phyloP scores from a whole-genome alignment of 2,888 invertebrate genomes.

The Norana najaformis region DNA sequence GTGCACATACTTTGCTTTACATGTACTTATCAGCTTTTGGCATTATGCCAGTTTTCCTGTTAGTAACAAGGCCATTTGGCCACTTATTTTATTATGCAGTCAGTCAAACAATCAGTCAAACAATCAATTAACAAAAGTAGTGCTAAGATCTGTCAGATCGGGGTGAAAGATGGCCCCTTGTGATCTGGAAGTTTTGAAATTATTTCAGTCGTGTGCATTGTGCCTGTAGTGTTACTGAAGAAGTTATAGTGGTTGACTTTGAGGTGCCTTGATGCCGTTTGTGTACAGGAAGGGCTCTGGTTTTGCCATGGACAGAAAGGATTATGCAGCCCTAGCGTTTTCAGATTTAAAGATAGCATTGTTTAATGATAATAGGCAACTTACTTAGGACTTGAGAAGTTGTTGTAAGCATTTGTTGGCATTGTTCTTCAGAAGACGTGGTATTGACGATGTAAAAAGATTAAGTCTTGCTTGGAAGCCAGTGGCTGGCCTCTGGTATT shows the following conservation, averaged over 20 bases:
- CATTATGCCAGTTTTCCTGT: background rate
- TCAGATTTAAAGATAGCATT: background rate
- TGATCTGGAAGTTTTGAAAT: background rate
- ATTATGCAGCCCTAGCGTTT: background rate
- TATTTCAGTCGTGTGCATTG: background rate
- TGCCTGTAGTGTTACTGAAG: background rate
- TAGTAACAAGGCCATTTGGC: background rate
- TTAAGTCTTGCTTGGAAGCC: constrained; percentile 1
- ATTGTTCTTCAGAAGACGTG: background rate
- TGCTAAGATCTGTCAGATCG: background rate
- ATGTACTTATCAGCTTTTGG: background rate
- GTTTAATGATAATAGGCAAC: background rate
- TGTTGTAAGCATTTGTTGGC: background rate
- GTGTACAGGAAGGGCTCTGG: background rate
- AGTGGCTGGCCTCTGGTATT: background rate
- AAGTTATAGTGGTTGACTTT: no score
- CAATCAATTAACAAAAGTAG: background rate
- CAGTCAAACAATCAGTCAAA: no score
- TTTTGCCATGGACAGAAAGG: background rate
- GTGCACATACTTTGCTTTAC: background rate
- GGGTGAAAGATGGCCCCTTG: background rate
- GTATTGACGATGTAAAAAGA: background rate
- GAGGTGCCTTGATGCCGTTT: background rate
- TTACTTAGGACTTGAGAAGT: background rate
- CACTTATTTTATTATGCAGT: background rate